A percentile compares a stretch with the other conserved stretches of the same genome.
phyloP scores from a whole-genome alignment of 2,113 vertebrate species.

The Ictidomys tridecemlineatus region DNA sequence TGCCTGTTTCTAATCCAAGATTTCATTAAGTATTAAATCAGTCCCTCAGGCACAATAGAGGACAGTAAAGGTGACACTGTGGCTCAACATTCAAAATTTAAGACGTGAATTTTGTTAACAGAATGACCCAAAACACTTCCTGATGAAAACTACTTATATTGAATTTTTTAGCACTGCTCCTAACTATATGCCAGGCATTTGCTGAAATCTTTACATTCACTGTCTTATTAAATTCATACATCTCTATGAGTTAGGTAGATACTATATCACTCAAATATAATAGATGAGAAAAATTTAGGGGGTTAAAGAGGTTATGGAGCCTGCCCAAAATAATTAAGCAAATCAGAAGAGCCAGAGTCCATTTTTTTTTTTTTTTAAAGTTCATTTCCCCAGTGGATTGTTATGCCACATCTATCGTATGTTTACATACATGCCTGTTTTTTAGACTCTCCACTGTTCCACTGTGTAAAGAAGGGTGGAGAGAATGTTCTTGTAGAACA shows the following conservation, averaged over 20 bases:
- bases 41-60: background rate
- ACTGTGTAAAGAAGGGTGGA: background rate
- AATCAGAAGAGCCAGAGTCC: background rate
- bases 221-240: background rate
- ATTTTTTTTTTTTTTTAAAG: background rate
- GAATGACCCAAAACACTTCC: background rate
- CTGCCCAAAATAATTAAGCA: background rate
- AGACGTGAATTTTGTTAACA: constrained; percentile 7
- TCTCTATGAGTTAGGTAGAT: background rate
- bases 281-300: background rate
- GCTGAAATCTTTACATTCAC: background rate
- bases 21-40: constrained; percentile 51
- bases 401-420: background rate
- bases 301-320: background rate
- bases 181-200: background rate
- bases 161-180: background rate
- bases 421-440: background rate
- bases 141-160: background rate
- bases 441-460: background rate
- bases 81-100: constrained; percentile 28
- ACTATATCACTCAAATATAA: constrained; percentile 18
- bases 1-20: constrained; percentile 25
- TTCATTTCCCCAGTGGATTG: background rate
- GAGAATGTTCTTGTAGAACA: background rate
- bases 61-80: background rate